phyloP scores from a whole-genome alignment of 2,888 invertebrate species.

The Maniola hyperantus region DNA sequence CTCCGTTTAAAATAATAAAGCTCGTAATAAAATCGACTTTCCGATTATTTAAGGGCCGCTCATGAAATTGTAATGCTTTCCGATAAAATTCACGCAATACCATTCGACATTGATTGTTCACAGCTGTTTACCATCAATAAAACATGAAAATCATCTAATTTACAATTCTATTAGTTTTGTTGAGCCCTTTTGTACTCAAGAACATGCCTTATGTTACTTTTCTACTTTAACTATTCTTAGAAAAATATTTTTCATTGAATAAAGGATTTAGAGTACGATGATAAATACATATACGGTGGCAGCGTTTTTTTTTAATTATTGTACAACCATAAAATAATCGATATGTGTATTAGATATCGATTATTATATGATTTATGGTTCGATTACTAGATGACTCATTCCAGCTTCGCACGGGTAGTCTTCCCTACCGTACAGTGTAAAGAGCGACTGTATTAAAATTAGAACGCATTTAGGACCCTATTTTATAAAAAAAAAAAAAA shows the following conservation, averaged over 20 bases:
- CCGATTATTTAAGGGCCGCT: conserved; percentile 34
- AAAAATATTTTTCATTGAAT: conserved; percentile 5
- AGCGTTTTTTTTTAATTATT: no score
- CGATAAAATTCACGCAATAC: conserved; percentile 42
- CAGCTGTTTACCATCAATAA: conserved; percentile 51
- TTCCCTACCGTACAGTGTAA: no score
- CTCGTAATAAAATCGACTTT: conserved; percentile 28
- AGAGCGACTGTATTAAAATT: no score
- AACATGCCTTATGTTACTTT: conserved; percentile 8
- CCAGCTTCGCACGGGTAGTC: no score
- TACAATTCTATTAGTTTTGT: conserved; percentile 42
- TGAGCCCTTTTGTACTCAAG: conserved; percentile 22
- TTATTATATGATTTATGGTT: no score
- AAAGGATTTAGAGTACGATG: conserved; percentile 1
- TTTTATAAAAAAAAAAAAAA: no score
- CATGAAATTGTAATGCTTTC: conserved; percentile 37
- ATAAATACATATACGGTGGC: no score
- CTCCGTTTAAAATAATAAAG: conserved; percentile 31
- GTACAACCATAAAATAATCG: no score
- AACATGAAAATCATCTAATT: conserved; percentile 47
- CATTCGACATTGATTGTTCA: conserved; percentile 38
- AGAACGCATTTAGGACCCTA: no score
- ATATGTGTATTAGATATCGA: no score
- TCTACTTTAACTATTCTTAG: conserved; percentile 2
- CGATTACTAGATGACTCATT: no score